Conservation (phyloP, 2,113 vertebrate genomes). For the Triplophysa siluroides region DNA sequence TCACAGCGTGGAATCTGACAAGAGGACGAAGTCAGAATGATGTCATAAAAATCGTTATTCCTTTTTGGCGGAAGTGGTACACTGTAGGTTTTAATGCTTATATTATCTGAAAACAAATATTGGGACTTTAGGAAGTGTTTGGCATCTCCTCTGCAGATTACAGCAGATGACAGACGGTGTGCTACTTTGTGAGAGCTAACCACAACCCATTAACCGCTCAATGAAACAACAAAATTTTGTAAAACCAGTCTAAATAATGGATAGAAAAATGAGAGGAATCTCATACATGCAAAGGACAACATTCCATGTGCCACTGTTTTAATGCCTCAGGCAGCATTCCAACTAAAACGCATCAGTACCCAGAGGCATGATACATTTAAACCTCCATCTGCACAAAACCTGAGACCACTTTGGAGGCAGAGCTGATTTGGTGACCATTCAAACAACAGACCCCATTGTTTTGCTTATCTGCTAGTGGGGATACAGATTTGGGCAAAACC, state of each 20-base stretch:
- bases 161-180: too few relatives aligned
- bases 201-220: slow-evolving; percentile 4
- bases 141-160: too few relatives aligned
- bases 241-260: slow-evolving; percentile 8
- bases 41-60: too few relatives aligned
- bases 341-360: neutral
- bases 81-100: too few relatives aligned
- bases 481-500: slow-evolving; percentile 8
- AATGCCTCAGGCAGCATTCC: neutral
- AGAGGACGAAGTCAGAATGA: too few relatives aligned
- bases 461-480: neutral
- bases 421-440: neutral
- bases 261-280: slow-evolving; percentile 14
- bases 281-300: slow-evolving; percentile 9
- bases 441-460: neutral
- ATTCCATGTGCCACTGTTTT: slow-evolving; percentile 3
- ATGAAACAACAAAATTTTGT: neutral
- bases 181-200: neutral
- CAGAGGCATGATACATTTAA: slow-evolving; percentile 8
- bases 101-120: too few relatives aligned
- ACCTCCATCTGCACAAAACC: neutral
- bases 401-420: neutral
- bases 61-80: too few relatives aligned
- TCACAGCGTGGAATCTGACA: too few relatives aligned
- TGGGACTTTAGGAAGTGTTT: too few relatives aligned